Evolutionary conservation across 2,888 invertebrate genomes (phyloP).

Genomic region (Beris morrisii): DNA sequence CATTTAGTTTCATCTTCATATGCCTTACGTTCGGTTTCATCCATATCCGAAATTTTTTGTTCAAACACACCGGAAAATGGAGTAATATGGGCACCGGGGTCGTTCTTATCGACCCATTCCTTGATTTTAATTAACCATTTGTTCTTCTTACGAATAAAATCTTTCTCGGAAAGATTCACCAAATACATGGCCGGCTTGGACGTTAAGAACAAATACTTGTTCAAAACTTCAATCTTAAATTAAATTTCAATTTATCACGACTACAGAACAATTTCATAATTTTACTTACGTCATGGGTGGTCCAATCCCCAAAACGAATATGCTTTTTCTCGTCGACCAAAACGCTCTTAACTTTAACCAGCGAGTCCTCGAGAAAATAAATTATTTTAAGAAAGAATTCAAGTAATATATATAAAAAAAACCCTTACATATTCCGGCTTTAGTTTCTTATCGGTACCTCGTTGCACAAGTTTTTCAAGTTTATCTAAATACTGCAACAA

Average conservation of each 20-base stretch:
- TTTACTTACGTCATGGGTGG: slow-evolving; percentile 81
- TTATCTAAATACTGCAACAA: slow-evolving; percentile 81
- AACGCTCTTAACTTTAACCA: slow-evolving; percentile 80
- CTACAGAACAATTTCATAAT: neutral
- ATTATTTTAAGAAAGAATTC: neutral
- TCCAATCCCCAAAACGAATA: slow-evolving; percentile 92
- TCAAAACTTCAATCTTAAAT: slow-evolving; percentile 90
- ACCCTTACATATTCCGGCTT: slow-evolving; percentile 90
- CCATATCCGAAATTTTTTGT: slow-evolving; percentile 82
- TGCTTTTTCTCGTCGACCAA: slow-evolving; percentile 89
- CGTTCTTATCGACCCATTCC: slow-evolving; percentile 97
- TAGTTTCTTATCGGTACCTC: slow-evolving; percentile 90
- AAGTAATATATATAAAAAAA: neutral
- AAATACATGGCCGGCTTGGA: slow-evolving; percentile 97
- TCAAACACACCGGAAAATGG: slow-evolving; percentile 96
- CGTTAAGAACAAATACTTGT: slow-evolving; percentile 94
- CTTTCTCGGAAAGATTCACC: slow-evolving; percentile 95
- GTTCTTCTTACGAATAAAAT: slow-evolving; percentile 97
- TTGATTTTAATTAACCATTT: slow-evolving; percentile 97
- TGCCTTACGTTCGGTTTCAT: slow-evolving; percentile 71
- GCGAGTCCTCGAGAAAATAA: slow-evolving; percentile 69
- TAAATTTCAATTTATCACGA: slow-evolving; percentile 26
- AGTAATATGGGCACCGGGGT: slow-evolving; percentile 89
- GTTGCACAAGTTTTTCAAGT: slow-evolving; percentile 76
- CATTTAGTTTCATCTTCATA: slow-evolving; percentile 81